Percentiles rank a stretch among this genome's conserved stretches.
Conservation (phyloP, 2,113 vertebrate species). For the Octodon degus region DNA sequence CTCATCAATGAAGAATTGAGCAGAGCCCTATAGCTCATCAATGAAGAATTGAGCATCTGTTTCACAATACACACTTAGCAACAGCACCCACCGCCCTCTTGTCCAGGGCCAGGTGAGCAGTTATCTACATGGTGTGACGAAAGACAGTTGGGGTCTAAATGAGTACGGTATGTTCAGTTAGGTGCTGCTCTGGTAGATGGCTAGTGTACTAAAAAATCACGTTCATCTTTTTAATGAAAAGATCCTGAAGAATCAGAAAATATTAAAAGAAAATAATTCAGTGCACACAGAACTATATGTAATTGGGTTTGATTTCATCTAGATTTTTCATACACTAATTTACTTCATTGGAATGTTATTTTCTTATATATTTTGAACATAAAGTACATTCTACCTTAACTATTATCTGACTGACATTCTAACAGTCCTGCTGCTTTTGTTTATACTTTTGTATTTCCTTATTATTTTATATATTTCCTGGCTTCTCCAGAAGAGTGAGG, state of each 20-base stretch:
- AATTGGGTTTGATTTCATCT: conserved; percentile 4
- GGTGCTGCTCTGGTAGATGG: not conserved
- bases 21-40: not conserved
- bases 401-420: not conserved
- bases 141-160: not conserved
- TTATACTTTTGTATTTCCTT: conserved; percentile 32
- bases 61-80: not conserved
- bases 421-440: not conserved
- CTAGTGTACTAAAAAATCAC: not conserved
- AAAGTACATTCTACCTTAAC: not conserved
- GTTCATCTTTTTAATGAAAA: conserved; percentile 34
- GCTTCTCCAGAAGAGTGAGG: not conserved
- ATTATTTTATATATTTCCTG: not conserved
- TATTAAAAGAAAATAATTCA: not conserved
- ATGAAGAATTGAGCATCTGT: not conserved
- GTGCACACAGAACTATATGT: not conserved
- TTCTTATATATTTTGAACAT: conserved; percentile 4
- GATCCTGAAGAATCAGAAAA: not conserved
- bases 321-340: not conserved
- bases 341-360: not conserved
- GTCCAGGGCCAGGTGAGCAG: not conserved
- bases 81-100: not conserved
- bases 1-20: too few relatives aligned
- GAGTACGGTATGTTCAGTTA: not conserved
- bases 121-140: not conserved